Evolutionary conservation across 2,797 vertebrate genomes (phyloP).

Genomic region (Podarcis siculus): DNA sequence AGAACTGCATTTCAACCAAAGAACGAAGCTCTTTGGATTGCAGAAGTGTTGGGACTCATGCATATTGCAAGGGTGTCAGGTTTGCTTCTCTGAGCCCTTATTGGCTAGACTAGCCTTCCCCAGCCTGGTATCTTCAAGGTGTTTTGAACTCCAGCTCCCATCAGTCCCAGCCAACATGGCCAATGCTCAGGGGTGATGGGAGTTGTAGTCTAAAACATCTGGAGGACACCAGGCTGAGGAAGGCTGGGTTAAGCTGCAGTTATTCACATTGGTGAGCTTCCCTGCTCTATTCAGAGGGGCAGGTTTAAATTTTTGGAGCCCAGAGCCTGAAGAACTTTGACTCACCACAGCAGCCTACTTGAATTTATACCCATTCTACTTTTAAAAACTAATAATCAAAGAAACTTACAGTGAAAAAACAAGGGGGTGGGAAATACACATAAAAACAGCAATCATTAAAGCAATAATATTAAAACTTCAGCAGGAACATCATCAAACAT

Average conservation of each 20-base stretch:
- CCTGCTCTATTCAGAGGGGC: not conserved
- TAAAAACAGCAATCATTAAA: not conserved
- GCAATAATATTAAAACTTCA: not conserved
- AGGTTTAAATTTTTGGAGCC: not conserved
- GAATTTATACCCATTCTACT: not conserved
- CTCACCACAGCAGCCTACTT: not conserved
- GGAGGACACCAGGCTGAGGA: no score
- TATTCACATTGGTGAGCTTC: not conserved
- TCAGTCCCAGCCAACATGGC: no score
- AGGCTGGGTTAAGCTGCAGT: not conserved
- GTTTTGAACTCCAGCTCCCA: no score
- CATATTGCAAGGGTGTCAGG: not conserved
- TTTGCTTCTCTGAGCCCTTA: not conserved
- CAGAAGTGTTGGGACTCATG: not conserved
- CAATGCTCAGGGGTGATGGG: no score
- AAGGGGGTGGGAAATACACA: not conserved
- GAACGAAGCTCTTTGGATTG: not conserved
- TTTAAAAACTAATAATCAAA: not conserved
- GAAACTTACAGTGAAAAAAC: not conserved
- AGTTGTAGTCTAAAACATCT: no score
- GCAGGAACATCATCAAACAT: not conserved
- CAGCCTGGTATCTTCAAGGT: no score
- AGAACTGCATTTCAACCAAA: not conserved
- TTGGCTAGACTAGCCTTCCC: not conserved
- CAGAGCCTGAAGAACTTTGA: not conserved